These are phyloP conservation scores for Psilopogon haemacephalus DNA, from an alignment of 2,113 vertebrate genomes.

Conservation along the genomic window DNA sequence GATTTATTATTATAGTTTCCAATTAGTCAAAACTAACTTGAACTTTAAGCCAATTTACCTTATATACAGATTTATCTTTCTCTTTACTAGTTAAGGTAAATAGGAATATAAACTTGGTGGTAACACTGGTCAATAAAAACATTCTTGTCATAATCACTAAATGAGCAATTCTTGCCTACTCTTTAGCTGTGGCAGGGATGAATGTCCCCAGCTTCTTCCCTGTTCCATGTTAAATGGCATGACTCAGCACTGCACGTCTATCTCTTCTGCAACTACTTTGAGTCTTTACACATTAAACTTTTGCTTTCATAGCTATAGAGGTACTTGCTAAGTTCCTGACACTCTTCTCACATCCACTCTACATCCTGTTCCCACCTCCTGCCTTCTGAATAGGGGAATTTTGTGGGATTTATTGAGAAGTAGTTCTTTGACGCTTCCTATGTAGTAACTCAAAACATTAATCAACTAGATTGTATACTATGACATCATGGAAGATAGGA, in stretches of 20 bases:
- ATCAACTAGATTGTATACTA: neutral
- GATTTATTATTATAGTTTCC: neutral
- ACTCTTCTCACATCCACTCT: neutral
- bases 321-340: neutral
- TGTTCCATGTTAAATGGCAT: neutral
- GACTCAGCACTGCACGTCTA: neutral
- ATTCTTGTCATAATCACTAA: neutral
- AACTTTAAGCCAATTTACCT: neutral
- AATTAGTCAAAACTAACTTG: neutral
- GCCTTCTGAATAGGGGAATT: neutral
- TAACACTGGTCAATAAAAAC: neutral
- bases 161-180: neutral
- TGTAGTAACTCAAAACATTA: neutral
- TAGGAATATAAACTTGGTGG: neutral
- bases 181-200: neutral
- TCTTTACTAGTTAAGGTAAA: neutral
- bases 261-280: neutral
- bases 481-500: neutral
- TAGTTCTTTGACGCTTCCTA: neutral
- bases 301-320: neutral
- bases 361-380: neutral
- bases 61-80: neutral
- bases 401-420: neutral
- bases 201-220: neutral
- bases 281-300: neutral